Conservation (phyloP, 2,888 invertebrate species). For the Drosophila gaucha region DNA sequence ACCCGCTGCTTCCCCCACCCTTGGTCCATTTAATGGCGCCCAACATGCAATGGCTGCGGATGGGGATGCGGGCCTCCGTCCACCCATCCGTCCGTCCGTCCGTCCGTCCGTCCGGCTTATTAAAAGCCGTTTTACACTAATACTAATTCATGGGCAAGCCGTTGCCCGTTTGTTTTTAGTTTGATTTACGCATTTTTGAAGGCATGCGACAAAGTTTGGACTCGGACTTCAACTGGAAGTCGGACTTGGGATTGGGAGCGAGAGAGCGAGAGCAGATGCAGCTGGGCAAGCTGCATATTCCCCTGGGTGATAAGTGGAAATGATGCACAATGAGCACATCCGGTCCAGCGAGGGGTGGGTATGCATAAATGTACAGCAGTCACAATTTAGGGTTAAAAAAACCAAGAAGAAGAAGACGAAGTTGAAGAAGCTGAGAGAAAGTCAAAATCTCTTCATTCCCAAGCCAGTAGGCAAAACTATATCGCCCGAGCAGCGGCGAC, state of each 20-base stretch:
- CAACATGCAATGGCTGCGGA: background rate
- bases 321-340: constrained; percentile 69
- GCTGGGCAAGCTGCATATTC: constrained; percentile 54
- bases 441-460: constrained; percentile 24
- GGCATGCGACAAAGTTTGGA: constrained; percentile 26
- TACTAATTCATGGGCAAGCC: constrained; percentile 56
- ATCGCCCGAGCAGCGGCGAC: constrained; percentile 25
- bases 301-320: constrained; percentile 66
- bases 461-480: constrained; percentile 45
- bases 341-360: constrained; percentile 42
- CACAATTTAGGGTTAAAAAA: constrained; percentile 19
- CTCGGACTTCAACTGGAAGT: constrained; percentile 1
- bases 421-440: constrained; percentile 4
- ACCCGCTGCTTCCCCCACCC: background rate
- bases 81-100: background rate
- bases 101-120: constrained; percentile 36
- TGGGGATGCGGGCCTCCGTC: constrained; percentile 38
- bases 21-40: constrained; percentile 6
- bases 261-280: constrained; percentile 24
- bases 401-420: background rate
- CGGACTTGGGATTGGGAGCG: background rate
- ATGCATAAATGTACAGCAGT: background rate
- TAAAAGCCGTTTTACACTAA: constrained; percentile 63
- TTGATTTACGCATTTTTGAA: constrained; percentile 71
- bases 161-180: constrained; percentile 56